Evolutionary conservation across 2,113 vertebrate genomes (phyloP).

Genomic region (Pterocles burchelli): DNA sequence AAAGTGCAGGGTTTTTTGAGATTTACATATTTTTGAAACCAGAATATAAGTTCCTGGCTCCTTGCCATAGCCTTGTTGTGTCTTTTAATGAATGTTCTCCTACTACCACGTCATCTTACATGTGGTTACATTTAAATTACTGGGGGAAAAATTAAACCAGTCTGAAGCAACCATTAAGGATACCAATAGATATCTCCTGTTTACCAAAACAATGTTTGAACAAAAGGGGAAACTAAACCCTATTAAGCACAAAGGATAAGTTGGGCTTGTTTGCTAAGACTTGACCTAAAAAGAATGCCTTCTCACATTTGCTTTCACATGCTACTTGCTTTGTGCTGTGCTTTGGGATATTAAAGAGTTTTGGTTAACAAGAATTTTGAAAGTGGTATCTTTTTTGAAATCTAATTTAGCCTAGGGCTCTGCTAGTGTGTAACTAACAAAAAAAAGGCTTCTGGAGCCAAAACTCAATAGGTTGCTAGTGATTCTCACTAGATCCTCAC

Average conservation of each 20-base stretch:
- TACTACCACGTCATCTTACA: neutral
- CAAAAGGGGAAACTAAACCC: neutral
- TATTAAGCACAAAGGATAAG: neutral
- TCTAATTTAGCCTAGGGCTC: neutral
- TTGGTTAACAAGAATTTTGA: neutral
- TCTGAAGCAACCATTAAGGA: neutral
- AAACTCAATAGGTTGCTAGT: neutral
- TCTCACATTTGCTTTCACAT: neutral
- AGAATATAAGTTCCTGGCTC: neutral
- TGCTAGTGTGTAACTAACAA: neutral
- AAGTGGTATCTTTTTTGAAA: neutral
- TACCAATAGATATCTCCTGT: neutral
- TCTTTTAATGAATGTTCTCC: neutral
- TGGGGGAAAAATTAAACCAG: neutral
- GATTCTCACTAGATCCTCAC: neutral
- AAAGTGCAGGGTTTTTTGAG: neutral
- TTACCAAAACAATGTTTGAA: neutral
- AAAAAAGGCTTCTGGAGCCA: neutral
- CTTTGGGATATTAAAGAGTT: neutral
- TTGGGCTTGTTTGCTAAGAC: neutral
- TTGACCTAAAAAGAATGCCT: neutral
- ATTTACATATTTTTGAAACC: neutral
- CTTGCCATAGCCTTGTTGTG: neutral
- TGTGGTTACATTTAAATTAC: slow-evolving; percentile 13
- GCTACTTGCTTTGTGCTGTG: neutral